These are phyloP conservation scores for Tetramorium alpestre DNA, from an alignment of 1,140 invertebrate species.

Conservation along the genomic window DNA sequence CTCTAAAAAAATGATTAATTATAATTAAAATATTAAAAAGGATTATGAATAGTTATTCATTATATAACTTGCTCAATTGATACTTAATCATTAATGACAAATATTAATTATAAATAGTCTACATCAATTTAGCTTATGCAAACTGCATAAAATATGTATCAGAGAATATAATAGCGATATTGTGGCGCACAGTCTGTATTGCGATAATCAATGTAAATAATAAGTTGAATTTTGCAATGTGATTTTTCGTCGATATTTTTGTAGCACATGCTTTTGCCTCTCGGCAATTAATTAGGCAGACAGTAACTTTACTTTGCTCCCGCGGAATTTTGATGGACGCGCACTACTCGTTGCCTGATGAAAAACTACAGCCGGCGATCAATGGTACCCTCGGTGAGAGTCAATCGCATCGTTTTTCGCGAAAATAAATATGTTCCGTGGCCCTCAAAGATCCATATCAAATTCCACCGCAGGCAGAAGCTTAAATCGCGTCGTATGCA, in stretches of 20 bases:
- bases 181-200: background rate
- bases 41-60: background rate
- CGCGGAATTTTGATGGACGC: background rate
- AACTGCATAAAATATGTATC: background rate
- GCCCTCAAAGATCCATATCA: background rate
- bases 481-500: slow-evolving; percentile 21
- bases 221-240: slow-evolving; percentile 1
- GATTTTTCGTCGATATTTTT: background rate
- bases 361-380: background rate
- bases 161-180: background rate
- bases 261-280: background rate
- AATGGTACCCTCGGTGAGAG: background rate
- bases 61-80: background rate
- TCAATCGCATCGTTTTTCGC: background rate
- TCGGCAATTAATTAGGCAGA: slow-evolving; percentile 24
- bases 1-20: background rate
- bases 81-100: background rate
- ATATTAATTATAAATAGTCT: background rate
- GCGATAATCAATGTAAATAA: slow-evolving; percentile 5
- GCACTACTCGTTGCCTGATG: background rate
- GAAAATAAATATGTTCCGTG: slow-evolving; percentile 31
- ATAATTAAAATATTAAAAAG: background rate
- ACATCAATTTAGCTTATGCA: background rate
- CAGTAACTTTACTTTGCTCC: slow-evolving; percentile 19
- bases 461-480: slow-evolving; percentile 9